These are phyloP conservation scores for Coleophora flavipennella DNA, from an alignment of 2,888 invertebrate species.

Conservation along the genomic window DNA sequence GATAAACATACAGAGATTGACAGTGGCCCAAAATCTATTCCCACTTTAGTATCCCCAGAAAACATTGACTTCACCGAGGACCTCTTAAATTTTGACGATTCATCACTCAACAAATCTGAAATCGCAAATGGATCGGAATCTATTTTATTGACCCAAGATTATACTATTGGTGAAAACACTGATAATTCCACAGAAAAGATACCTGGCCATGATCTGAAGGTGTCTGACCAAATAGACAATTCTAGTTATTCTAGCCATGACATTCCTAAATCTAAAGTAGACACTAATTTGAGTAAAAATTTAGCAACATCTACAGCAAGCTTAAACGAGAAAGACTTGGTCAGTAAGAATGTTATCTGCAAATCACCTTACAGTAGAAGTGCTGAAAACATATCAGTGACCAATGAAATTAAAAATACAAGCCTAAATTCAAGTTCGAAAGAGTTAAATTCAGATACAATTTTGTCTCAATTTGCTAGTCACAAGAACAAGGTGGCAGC, in stretches of 20 bases:
- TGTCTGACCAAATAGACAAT: no score
- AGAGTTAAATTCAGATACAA: slow-evolving; percentile 40
- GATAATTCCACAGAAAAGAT: no score
- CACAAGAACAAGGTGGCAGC: slow-evolving; percentile 48
- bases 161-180: no score
- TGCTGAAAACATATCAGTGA: slow-evolving; percentile 46
- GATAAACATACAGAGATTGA: neutral
- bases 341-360: slow-evolving; percentile 17
- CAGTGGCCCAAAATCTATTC: slow-evolving; percentile 21
- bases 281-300: slow-evolving; percentile 17
- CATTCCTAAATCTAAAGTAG: slow-evolving; percentile 12
- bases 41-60: slow-evolving; percentile 25
- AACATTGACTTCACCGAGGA: slow-evolving; percentile 18
- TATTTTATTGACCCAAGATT: slow-evolving; percentile 8
- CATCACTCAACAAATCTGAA: slow-evolving; percentile 14
- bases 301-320: slow-evolving; percentile 46
- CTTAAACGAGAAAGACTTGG: slow-evolving; percentile 32
- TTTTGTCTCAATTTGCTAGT: slow-evolving; percentile 40
- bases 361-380: slow-evolving; percentile 43
- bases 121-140: slow-evolving; percentile 8
- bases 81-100: slow-evolving; percentile 17
- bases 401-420: slow-evolving; percentile 16
- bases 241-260: slow-evolving; percentile 2
- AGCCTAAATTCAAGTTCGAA: slow-evolving; percentile 25
- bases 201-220: no score